Conservation (phyloP, 2,113 vertebrate species). For the Pachycephala philippinensis region DNA sequence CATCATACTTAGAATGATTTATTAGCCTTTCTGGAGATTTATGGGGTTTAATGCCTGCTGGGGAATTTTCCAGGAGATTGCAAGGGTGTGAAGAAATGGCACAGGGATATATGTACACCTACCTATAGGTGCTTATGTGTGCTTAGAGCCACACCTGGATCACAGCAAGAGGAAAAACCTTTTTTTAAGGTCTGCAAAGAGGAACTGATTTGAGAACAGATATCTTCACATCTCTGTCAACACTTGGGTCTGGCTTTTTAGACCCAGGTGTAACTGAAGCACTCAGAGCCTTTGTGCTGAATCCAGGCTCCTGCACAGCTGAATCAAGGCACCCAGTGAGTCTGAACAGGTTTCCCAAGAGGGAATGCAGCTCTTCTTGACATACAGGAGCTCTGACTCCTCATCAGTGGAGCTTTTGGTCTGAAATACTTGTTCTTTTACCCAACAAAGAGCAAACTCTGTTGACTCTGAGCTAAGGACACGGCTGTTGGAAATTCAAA, state of each 20-base stretch:
- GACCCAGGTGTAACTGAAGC: not conserved
- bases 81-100: not conserved
- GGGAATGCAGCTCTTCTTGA: not conserved
- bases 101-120: not conserved
- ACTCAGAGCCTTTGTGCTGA: not conserved
- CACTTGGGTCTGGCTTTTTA: not conserved
- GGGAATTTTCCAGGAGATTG: not conserved
- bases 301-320: not conserved
- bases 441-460: not conserved
- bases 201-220: not conserved
- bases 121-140: not conserved
- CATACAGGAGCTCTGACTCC: not conserved
- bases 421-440: not conserved
- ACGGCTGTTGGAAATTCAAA: not conserved
- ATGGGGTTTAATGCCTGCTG: not conserved
- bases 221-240: not conserved
- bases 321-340: not conserved
- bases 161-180: not conserved
- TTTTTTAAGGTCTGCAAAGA: not conserved
- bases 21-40: constrained; percentile 20
- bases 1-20: constrained; percentile 32
- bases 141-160: not conserved
- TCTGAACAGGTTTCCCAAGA: not conserved
- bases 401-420: not conserved
- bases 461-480: not conserved